These are phyloP conservation scores for Drosophila pandora DNA, from an alignment of 1,140 invertebrate species.

Conservation along the genomic window DNA sequence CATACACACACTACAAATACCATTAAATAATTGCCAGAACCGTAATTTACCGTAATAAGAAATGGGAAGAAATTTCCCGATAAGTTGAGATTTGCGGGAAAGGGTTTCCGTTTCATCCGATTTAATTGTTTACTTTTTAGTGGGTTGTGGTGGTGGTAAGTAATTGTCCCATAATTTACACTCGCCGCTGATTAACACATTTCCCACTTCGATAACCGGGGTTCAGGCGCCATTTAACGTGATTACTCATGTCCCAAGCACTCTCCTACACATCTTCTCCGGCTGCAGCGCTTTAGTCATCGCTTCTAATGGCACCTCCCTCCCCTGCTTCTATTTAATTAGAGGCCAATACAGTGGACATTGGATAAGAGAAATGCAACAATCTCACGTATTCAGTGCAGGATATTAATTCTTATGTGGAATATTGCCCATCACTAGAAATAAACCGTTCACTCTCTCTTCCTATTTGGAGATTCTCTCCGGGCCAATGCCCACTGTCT, in stretches of 20 bases:
- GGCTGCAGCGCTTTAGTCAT: constrained; percentile 67
- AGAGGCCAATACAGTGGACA: constrained; percentile 2
- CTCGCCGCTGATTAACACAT: constrained; percentile 73
- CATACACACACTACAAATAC: constrained; percentile 12
- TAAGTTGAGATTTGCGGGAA: constrained; percentile 35
- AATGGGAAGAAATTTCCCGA: constrained; percentile 13
- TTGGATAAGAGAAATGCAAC: too few species aligned
- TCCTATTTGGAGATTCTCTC: background rate
- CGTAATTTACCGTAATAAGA: constrained; percentile 46
- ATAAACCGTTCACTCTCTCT: too few species aligned
- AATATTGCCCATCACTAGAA: too few species aligned
- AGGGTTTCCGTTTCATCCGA: constrained; percentile 24
- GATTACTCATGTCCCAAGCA: constrained; percentile 64
- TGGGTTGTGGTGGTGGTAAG: too few species aligned
- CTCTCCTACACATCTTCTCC: constrained; percentile 29
- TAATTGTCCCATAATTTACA: too few species aligned
- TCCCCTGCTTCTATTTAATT: constrained; percentile 6
- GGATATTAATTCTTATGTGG: too few species aligned
- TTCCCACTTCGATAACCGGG: constrained; percentile 25
- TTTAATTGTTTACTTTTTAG: constrained; percentile 52
- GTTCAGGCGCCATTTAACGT: constrained; percentile 61
- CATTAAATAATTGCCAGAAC: constrained; percentile 46
- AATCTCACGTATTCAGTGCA: too few species aligned
- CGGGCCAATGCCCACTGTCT: constrained; percentile 21
- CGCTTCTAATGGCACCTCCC: constrained; percentile 39